Conservation (phyloP, 2,113 vertebrate species). For the Glaucidium brasilianum region DNA sequence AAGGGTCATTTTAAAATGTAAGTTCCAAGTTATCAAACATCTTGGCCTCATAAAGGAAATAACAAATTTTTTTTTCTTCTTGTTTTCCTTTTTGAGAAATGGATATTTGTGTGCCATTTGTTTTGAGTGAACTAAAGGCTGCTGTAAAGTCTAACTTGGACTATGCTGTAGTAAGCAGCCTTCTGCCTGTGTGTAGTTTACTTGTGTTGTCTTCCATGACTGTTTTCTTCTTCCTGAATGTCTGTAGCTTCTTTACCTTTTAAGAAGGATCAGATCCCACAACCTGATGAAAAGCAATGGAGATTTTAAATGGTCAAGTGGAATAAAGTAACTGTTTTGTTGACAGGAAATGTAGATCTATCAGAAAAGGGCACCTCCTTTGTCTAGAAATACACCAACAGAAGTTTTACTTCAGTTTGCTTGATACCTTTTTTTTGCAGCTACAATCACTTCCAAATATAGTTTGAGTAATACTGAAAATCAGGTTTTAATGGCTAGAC, state of each 20-base stretch:
- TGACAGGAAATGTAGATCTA: neutral
- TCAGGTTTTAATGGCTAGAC: neutral
- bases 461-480: neutral
- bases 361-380: neutral
- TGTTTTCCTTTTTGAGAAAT: neutral
- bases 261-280: neutral
- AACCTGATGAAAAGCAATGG: neutral
- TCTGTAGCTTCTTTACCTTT: neutral
- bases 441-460: neutral
- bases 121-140: neutral
- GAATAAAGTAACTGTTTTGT: rapidly evolving
- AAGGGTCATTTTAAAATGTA: neutral
- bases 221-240: neutral
- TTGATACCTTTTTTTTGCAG: neutral
- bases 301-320: neutral
- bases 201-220: neutral
- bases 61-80: neutral
- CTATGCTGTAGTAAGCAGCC: neutral
- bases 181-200: neutral
- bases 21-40: rapidly evolving
- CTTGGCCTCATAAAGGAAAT: neutral
- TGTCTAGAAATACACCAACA: neutral
- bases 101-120: neutral
- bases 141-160: neutral
- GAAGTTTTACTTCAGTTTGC: neutral